Evolutionary conservation across 1,140 invertebrate species (phyloP), one percentile per base, ranked within the genome.

Genomic region (Platorchestia sp.): DNA sequence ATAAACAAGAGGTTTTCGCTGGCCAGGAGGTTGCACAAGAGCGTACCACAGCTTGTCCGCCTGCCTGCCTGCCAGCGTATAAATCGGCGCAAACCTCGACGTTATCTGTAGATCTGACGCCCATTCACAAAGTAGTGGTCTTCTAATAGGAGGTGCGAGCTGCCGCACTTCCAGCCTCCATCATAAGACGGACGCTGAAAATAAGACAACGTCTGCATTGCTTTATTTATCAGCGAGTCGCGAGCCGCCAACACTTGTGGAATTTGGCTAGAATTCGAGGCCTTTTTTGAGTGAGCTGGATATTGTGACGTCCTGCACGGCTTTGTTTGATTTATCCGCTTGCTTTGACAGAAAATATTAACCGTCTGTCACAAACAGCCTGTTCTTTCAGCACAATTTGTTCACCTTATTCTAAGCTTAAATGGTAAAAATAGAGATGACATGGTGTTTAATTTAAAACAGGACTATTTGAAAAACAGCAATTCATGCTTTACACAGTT

Each of bases 1-100:
- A 93, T 93, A 93, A 93, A 45, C 43, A 93, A 93, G 91, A 93
- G 45, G 41, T 93, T n/a, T 93, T 47, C 91, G 16, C 91, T 45
- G 41, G 43, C 91, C 43, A 47, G 40, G 45, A 27, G 45, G 43
- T 93, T 45, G 41, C 87, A 90, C 41, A 90, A 45, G 44, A 42
- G 41, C 40, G 91, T n/a, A n/a, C 43, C 14, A 42, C 36, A 93
- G 91, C 43, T 10, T 27, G 43, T 10, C 7, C 47, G 45, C 44
- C 47, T 47, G 91, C 91, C 19, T 27, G 43, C 41, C 7, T 93
- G 45, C 44, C 47, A 93, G 91, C 91, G 36, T 47, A 93, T 93
- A 93, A 93, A 93, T 93, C 91, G 91, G 45, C 16, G 7, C 6
- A 45, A 41, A 40, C 16, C 45, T 45, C 91, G 91, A 93, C 91